These are phyloP conservation scores for Drosophila rufa DNA, from an alignment of 1,140 invertebrate species.

Conservation along the genomic window DNA sequence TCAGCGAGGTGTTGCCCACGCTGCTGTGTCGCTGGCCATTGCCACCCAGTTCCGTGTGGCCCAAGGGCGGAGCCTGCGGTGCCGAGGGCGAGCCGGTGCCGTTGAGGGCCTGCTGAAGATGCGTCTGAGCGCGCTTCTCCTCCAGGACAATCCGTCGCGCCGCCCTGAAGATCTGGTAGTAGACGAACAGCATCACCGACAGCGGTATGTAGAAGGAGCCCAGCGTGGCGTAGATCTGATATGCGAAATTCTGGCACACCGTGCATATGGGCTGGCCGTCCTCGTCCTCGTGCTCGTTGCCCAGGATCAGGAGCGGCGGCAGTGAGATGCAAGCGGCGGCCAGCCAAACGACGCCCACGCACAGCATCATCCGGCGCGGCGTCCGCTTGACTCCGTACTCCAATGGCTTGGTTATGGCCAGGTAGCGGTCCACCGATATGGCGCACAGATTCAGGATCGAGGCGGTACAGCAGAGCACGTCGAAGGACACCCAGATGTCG, in stretches of 20 bases:
- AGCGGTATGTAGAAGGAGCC: slow-evolving; percentile 96
- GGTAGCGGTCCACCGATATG: slow-evolving; percentile 95
- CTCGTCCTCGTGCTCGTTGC: slow-evolving; percentile 90
- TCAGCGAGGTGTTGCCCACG: slow-evolving; percentile 73
- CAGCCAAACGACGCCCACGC: slow-evolving; percentile 95
- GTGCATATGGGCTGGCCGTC: slow-evolving; percentile 90
- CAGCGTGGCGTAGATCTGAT: slow-evolving; percentile 95
- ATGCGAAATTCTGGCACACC: slow-evolving; percentile 94
- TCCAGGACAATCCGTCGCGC: slow-evolving; percentile 93
- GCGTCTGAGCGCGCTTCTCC: slow-evolving; percentile 93
- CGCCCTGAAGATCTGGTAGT: slow-evolving; percentile 95
- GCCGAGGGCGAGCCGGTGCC: slow-evolving; percentile 86
- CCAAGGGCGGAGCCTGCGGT: slow-evolving; percentile 54
- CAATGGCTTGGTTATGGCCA: slow-evolving; percentile 95
- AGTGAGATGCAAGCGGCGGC: slow-evolving; percentile 95
- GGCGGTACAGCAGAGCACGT: slow-evolving; percentile 93
- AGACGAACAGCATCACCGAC: slow-evolving; percentile 95
- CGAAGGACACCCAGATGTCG: slow-evolving; percentile 94
- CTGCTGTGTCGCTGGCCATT: slow-evolving; percentile 73
- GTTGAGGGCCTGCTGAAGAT: slow-evolving; percentile 91
- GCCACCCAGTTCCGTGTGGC: slow-evolving; percentile 76
- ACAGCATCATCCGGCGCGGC: slow-evolving; percentile 92
- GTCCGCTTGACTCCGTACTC: slow-evolving; percentile 95
- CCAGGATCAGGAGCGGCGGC: slow-evolving; percentile 94
- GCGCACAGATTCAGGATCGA: slow-evolving; percentile 97